Evolutionary conservation across 53 echinoderm and acorn worm genomes (phyloP), one percentile per base, ranked within the genome.

Genomic region (Henricia sp.): DNA sequence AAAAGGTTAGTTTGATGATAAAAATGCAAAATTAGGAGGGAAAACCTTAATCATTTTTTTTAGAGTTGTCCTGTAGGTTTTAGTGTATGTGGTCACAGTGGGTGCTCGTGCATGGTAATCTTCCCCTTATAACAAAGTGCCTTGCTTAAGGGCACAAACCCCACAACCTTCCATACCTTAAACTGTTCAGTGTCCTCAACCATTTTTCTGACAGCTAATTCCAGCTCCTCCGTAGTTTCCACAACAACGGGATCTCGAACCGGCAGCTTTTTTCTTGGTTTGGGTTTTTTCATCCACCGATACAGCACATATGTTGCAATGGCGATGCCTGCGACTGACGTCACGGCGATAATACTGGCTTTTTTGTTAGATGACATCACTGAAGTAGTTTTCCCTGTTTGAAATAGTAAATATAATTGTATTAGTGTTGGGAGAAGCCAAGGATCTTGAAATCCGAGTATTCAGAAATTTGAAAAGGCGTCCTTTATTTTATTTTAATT

Each of bases 151-250:
- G n/a, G n/a, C n/a, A n/a, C n/a, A n/a, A n/a, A n/a, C n/a, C n/a
- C n/a, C n/a, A n/a, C n/a, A n/a, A n/a, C n/a, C n/a, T n/a, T n/a
- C 14, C 35, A 60, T 40, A 80, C 80, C 80, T 80, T 64, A 80
- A 80, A 80, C 48, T 28, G 62, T 30, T 62, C 44, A 38, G 64
- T 80, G 33, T 80, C 80, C 25, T 80, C 80, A 17, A 41, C 23
- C 25, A 80, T 64, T 48, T 35, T 80, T 2, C 48, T 46, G 63
- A 80, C 32, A 37, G 80, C 80, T 13, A 50, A 48, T 46, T 80
- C 80, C 33, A 80, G 35, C 42, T 32, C 80, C 43, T 80, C 80
- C n/a, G 23, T 64, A 34, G 80, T 80, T 80, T 80, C 80, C 64
- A 65, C 64, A 64, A 80, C 64, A 46, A 80, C 64, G 17, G 48